Percentiles rank a stretch among this genome's conserved stretches.
phyloP scores from a whole-genome alignment of 2,113 vertebrate genomes.

The Corapipo altera region DNA sequence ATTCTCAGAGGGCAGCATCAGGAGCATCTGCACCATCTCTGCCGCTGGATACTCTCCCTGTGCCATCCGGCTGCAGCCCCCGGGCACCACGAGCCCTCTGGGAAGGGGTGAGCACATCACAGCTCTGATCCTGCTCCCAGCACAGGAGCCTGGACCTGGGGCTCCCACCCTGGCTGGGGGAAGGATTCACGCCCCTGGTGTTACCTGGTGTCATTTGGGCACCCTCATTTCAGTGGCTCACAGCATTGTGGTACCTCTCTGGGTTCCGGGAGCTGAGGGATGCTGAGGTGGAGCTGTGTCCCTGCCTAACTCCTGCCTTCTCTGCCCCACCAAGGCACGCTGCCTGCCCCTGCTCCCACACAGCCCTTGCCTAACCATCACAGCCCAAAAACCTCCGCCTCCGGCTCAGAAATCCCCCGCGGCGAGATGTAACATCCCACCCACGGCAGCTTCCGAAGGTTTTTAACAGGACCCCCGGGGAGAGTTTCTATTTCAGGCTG shows the following conservation, averaged over 20 bases:
- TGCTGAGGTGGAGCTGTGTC: rapidly evolving
- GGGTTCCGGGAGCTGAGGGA: neutral
- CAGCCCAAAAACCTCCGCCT: neutral
- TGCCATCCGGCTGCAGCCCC: neutral
- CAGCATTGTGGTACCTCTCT: rapidly evolving
- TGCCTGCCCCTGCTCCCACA: neutral
- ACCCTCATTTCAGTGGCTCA: rapidly evolving
- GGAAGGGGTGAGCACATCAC: neutral
- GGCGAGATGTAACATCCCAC: neutral
- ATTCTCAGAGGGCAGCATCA: neutral
- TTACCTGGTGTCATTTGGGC: neutral
- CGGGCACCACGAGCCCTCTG: rapidly evolving
- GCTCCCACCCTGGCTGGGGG: neutral
- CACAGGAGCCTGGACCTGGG: rapidly evolving
- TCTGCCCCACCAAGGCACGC: rapidly evolving
- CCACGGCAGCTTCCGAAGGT: neutral
- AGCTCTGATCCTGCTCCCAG: neutral
- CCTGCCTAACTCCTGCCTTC: neutral
- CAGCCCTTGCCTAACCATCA: neutral
- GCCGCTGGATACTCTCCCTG: neutral
- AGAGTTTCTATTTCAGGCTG: neutral
- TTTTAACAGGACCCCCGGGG: rapidly evolving
- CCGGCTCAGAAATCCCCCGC: neutral
- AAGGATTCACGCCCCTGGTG: rapidly evolving
- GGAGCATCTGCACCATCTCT: neutral